phyloP scores from a whole-genome alignment of 1,140 invertebrate species.

The Drosophila bifasciata region DNA sequence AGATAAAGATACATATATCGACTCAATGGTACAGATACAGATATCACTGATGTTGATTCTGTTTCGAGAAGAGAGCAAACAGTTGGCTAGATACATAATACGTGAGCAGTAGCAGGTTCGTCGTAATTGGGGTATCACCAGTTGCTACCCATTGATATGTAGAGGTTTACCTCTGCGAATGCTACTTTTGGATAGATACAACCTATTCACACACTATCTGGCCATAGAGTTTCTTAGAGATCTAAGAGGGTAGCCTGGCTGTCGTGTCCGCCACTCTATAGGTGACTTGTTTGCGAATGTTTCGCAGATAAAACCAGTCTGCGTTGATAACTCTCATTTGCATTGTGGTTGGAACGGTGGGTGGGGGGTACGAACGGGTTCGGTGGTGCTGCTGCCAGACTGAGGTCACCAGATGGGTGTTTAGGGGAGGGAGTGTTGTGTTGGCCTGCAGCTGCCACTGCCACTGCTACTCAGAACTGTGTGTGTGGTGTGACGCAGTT shows the following conservation, averaged over 20 bases:
- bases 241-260: no score
- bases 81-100: slow-evolving; percentile 23
- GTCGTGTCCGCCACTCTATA: no score
- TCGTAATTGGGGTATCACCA: not conserved
- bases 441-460: slow-evolving; percentile 27
- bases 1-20: no score
- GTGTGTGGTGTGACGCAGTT: slow-evolving; percentile 35
- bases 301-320: slow-evolving; percentile 66
- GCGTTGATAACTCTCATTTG: slow-evolving; percentile 74
- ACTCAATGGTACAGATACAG: not conserved
- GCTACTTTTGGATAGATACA: not conserved
- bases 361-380: slow-evolving; percentile 38
- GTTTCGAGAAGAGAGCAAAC: slow-evolving; percentile 18
- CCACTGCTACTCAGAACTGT: slow-evolving; percentile 32
- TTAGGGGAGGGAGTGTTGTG: slow-evolving; percentile 10
- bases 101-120: slow-evolving; percentile 57
- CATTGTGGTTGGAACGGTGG: slow-evolving; percentile 54
- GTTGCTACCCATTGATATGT: not conserved
- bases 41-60: slow-evolving; percentile 16
- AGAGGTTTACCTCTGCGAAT: not conserved
- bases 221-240: no score
- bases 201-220: no score
- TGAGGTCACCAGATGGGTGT: slow-evolving; percentile 21
- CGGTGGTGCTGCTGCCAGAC: slow-evolving; percentile 31
- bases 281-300: slow-evolving; percentile 49